phyloP scores from a whole-genome alignment of 1,140 invertebrate genomes.

The Plutomurus gul region DNA sequence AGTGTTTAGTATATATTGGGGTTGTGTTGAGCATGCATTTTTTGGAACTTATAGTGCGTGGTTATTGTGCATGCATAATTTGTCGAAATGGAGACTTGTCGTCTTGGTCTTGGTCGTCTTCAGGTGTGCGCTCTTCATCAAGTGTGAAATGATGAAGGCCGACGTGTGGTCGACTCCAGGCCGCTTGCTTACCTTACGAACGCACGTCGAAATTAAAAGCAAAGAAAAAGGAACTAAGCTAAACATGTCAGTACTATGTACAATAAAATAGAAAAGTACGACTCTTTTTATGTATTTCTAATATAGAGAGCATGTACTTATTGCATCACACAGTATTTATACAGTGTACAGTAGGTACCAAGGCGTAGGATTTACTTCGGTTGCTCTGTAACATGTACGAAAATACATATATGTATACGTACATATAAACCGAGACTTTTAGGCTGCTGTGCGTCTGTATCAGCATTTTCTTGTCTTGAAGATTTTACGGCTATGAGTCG shows the following conservation, averaged over 20 bases:
- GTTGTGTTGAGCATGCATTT: conserved; percentile 27
- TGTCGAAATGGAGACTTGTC: conserved; percentile 40
- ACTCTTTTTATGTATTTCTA: too few species aligned
- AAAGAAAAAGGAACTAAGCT: neutral
- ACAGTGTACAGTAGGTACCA: too few species aligned
- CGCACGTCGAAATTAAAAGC: conserved; percentile 24
- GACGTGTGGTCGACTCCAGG: conserved; percentile 38
- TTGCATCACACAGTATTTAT: neutral
- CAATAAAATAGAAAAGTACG: neutral
- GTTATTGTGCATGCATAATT: conserved; percentile 47
- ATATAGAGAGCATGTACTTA: too few species aligned
- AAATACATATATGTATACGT: neutral
- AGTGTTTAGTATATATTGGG: neutral
- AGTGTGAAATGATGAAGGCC: conserved; percentile 48
- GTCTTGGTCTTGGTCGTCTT: conserved; percentile 34
- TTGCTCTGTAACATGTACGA: neutral
- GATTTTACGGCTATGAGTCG: neutral
- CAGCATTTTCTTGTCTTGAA: neutral
- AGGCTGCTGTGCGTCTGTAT: neutral
- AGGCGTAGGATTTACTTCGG: neutral
- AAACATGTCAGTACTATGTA: neutral
- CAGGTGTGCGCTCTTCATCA: conserved; percentile 37
- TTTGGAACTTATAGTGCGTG: conserved; percentile 33
- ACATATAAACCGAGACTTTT: neutral
- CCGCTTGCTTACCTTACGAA: neutral